Evolutionary conservation across 2,113 vertebrate species (phyloP).

Genomic region (Benthochromis sp.): DNA sequence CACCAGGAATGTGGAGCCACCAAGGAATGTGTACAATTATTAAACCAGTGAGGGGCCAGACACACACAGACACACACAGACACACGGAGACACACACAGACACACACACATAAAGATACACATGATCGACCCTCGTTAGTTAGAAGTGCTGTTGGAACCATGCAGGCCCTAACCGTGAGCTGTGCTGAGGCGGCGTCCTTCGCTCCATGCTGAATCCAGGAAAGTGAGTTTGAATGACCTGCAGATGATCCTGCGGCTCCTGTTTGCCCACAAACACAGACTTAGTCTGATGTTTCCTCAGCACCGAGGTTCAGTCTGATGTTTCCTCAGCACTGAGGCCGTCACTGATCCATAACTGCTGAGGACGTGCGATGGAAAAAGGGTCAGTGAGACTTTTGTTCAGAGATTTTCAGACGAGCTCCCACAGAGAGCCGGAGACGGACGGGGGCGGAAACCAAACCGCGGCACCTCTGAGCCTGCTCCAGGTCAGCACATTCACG

Average conservation of each 20-base stretch:
- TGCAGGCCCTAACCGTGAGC: rapidly evolving
- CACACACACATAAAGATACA: rapidly evolving
- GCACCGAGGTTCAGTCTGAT: rapidly evolving
- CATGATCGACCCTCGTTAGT: background rate
- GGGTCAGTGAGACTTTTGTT: slow-evolving; percentile 2
- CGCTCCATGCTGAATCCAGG: background rate
- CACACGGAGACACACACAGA: rapidly evolving
- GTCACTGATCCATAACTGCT: slow-evolving; percentile 43
- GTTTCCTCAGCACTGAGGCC: background rate
- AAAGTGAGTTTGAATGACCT: background rate
- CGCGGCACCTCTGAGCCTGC: background rate
- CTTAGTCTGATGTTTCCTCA: background rate
- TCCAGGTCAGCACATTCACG: background rate
- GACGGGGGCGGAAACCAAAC: background rate
- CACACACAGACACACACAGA: rapidly evolving
- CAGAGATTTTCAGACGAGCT: background rate
- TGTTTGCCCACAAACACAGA: background rate
- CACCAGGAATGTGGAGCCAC: slow-evolving; percentile 50
- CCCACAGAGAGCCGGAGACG: slow-evolving; percentile 10
- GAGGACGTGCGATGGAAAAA: background rate
- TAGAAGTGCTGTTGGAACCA: background rate
- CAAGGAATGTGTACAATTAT: slow-evolving; percentile 67
- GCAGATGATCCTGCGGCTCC: background rate
- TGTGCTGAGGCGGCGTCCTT: background rate
- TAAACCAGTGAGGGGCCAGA: slow-evolving; percentile 44